Evolutionary conservation across 2,113 vertebrate species (phyloP).

Genomic region (Xenotilapia caudafasciata): DNA sequence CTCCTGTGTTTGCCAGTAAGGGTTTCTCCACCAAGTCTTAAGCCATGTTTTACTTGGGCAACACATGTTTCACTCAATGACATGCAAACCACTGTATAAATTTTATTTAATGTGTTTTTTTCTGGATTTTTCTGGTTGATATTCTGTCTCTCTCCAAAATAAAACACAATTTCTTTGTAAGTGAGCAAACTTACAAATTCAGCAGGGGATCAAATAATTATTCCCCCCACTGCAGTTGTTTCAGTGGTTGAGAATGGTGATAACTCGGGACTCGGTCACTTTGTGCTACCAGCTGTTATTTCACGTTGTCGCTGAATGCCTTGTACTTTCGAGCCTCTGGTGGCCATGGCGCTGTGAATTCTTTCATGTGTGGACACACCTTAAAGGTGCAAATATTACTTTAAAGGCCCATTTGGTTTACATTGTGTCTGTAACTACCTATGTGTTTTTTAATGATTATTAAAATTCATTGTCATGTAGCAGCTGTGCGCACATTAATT

Average conservation of each 20-base stretch:
- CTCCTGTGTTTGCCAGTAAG: background rate
- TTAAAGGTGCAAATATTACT: background rate
- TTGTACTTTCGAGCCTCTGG: background rate
- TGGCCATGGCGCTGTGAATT: rapidly evolving
- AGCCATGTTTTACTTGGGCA: background rate
- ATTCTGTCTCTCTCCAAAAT: background rate
- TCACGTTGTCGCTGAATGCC: background rate
- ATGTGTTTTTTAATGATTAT: background rate
- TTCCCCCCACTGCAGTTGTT: background rate
- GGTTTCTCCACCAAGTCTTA: background rate
- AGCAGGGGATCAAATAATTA: background rate
- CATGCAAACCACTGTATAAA: background rate
- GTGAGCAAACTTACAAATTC: background rate
- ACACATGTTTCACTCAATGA: background rate
- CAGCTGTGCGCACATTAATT: background rate
- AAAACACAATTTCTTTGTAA: background rate
- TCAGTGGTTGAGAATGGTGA: background rate
- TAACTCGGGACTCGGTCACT: background rate
- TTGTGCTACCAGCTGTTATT: background rate
- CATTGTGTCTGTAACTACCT: background rate
- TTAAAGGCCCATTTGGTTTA: background rate
- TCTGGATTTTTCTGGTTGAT: background rate
- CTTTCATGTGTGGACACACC: background rate
- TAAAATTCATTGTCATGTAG: background rate
- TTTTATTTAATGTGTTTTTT: background rate